Evolutionary conservation across 1,140 invertebrate species (phyloP).

Genomic region (Musca vetustissima): DNA sequence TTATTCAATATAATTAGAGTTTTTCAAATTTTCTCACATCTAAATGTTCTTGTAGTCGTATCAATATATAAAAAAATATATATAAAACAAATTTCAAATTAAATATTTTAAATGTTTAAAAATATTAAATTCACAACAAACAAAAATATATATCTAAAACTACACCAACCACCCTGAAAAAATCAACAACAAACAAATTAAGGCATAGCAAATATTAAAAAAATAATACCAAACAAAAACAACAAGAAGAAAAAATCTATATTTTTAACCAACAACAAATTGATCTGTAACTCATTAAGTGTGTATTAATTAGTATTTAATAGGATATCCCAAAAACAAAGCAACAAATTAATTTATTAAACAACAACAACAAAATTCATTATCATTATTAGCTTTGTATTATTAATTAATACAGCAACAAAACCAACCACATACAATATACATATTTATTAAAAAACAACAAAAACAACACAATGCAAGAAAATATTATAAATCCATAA

Average conservation of each 20-base stretch:
- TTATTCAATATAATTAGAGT: neutral
- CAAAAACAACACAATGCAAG: conserved; percentile 6
- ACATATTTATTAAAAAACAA: conserved; percentile 4
- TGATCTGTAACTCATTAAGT: conserved; percentile 22
- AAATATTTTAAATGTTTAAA: neutral
- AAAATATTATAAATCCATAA: conserved; percentile 2
- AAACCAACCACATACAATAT: no score
- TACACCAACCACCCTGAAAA: no score
- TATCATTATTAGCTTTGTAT: no score
- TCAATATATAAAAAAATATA: conserved; percentile 5
- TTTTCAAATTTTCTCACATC: conserved; percentile 20
- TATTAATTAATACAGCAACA: no score
- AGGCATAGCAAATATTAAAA: neutral
- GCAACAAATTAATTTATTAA: neutral
- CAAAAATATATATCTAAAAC: neutral
- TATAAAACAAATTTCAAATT: no score
- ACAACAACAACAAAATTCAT: conserved; percentile 13
- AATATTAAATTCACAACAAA: neutral
- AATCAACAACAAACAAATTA: no score
- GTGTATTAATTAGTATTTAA: conserved; percentile 25
- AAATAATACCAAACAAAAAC: neutral
- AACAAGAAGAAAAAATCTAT: conserved; percentile 4
- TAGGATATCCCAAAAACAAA: conserved; percentile 13
- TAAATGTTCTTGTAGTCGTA: conserved; percentile 20
- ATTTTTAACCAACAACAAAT: neutral